Percentiles rank a stretch among this genome's conserved stretches.
These are phyloP conservation scores for Drosophila paulistorum DNA, from an alignment of 1,140 invertebrate species.

Conservation along the genomic window DNA sequence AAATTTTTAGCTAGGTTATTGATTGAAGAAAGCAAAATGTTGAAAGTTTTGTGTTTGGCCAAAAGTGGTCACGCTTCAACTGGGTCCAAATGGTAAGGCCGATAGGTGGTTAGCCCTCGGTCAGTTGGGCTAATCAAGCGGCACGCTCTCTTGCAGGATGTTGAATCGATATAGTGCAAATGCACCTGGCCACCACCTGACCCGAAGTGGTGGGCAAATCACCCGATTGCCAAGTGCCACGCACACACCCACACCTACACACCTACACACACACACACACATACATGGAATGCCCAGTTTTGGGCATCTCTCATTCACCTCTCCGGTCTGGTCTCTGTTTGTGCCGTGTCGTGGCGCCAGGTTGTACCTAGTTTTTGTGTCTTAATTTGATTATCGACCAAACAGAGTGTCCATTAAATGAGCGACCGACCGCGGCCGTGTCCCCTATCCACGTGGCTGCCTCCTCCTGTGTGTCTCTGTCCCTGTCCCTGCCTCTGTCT, in stretches of 20 bases:
- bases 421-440: conserved; percentile 60
- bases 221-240: neutral
- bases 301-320: conserved; percentile 39
- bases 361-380: conserved; percentile 22
- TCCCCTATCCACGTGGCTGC: neutral
- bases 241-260: neutral
- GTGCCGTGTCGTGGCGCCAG: conserved; percentile 33
- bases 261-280: neutral
- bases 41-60: too few species aligned
- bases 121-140: conserved; percentile 64
- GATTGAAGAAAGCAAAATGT: too few species aligned
- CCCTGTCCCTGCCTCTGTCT: neutral
- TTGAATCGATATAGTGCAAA: conserved; percentile 16
- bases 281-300: conserved; percentile 7
- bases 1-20: too few species aligned
- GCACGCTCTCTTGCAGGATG: conserved; percentile 22
- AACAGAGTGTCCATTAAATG: conserved; percentile 80
- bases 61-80: neutral
- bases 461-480: neutral
- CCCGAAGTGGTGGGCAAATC: conserved; percentile 9
- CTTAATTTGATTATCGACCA: conserved; percentile 83
- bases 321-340: neutral
- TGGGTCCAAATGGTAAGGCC: neutral
- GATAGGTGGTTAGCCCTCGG: conserved; percentile 15
- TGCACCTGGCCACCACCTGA: conserved; percentile 52